Evolutionary conservation across 2,888 invertebrate species (phyloP).

Genomic region (Watsonalla binaria): DNA sequence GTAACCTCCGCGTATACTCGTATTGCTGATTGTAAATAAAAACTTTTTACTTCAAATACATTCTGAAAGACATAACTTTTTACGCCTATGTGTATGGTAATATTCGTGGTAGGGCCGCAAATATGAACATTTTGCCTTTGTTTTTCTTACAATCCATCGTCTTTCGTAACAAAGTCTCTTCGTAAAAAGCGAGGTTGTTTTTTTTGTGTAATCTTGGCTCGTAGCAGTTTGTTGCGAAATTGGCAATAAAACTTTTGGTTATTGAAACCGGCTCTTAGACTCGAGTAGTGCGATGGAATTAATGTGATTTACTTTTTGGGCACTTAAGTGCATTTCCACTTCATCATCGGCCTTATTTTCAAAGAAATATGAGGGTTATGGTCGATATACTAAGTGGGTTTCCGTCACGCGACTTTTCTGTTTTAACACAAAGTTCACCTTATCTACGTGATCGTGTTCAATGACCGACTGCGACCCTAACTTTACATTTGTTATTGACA

Average conservation of each 20-base stretch:
- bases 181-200: slow-evolving; percentile 16
- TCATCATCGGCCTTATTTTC: neutral
- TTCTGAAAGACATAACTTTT: too few relatives aligned
- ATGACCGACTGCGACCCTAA: slow-evolving; percentile 4
- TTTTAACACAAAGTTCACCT: slow-evolving; percentile 3
- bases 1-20: neutral
- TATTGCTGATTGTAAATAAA: neutral
- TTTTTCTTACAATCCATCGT: slow-evolving; percentile 25
- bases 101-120: neutral
- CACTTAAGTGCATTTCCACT: slow-evolving; percentile 5
- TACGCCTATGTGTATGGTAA: neutral
- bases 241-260: slow-evolving; percentile 12
- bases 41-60: neutral
- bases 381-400: slow-evolving; percentile 5
- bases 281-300: neutral
- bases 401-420: neutral
- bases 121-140: slow-evolving; percentile 23
- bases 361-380: neutral
- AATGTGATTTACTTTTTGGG: slow-evolving; percentile 2
- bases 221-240: slow-evolving; percentile 15
- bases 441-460: slow-evolving; percentile 5
- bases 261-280: slow-evolving; percentile 14
- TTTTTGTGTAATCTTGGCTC: slow-evolving; percentile 13
- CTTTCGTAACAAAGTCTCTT: slow-evolving; percentile 17
- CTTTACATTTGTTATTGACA: slow-evolving; percentile 1